Evolutionary conservation across 2,113 vertebrate species (phyloP), one percentile per base, ranked within the genome.

Genomic region (Syngnathus floridae): DNA sequence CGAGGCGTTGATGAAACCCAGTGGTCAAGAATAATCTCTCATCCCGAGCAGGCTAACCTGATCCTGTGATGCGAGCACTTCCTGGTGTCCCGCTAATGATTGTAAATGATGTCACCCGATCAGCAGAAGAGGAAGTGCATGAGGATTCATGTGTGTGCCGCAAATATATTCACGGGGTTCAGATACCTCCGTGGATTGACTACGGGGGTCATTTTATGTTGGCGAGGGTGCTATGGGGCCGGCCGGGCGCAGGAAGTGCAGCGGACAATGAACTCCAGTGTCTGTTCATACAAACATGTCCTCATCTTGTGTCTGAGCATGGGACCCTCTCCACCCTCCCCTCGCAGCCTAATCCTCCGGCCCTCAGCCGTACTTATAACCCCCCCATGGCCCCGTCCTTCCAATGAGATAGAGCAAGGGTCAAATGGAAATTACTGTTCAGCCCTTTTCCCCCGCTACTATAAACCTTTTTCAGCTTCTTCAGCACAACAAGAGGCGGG

Each of bases 81-180:
- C 89, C 88, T 87, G 85, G 82, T 89, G 86, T 88, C 85, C 82
- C 75, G 73, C 80, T 89, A 90, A 92, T 91, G 87, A 88, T 89
- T 90, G 84, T 90, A 91, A 92, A 90, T 88, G 86, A 91, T 91
- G 90, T 91, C 87, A 91, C 88, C 82, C 74, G 88, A 92, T 91
- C 90, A 73, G 86, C 62, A 84, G 74, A 68, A 74, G 78, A 86
- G 85, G 82, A 86, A 80, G 79, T 84, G 77, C 80, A 68, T 67
- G 63, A 58, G 66, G 63, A 66, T 37, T 52, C 66, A 62, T 59
- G 71, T 72, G 61, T 51, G 67, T 35, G 71, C 75, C 64, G 65
- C 31, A 57, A 74, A 71, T 69, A 78, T 66, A 78, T 66, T 75
- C 48, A 43, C 35, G 56, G 71, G 59, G 55, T 81, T 81, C 81